A percentile compares a stretch with the other conserved stretches of the same genome.
Conservation (phyloP, 2,888 invertebrate species). For the Apodemia duryi region DNA sequence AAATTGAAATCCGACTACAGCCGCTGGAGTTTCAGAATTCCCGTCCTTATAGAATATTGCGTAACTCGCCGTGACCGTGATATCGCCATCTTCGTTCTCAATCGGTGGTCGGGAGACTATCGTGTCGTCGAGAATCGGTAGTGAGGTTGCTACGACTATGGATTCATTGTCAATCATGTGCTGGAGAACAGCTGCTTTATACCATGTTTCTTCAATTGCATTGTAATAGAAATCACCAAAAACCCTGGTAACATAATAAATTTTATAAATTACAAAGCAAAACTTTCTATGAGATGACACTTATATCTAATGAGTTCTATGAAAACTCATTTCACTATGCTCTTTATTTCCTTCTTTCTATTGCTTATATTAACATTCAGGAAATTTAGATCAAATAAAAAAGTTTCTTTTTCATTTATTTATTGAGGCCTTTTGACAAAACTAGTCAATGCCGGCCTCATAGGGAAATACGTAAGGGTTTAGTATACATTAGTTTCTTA, state of each 20-base stretch:
- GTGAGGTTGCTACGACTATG: constrained; percentile 88
- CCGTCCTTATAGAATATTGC: constrained; percentile 91
- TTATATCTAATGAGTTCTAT: too few relatives aligned
- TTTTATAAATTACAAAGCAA: constrained; percentile 22
- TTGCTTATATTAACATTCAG: too few relatives aligned
- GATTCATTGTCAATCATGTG: constrained; percentile 87
- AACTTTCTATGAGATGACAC: too few relatives aligned
- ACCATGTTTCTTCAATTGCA: constrained; percentile 94
- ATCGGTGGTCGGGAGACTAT: constrained; percentile 53
- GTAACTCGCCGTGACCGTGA: constrained; percentile 88
- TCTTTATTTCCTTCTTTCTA: too few relatives aligned
- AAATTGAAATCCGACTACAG: constrained; percentile 93
- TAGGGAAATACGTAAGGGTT: too few relatives aligned
- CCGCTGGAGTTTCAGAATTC: constrained; percentile 88
- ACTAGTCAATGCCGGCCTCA: too few relatives aligned
- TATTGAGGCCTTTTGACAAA: too few relatives aligned
- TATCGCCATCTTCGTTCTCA: constrained; percentile 65
- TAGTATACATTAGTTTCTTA: too few relatives aligned
- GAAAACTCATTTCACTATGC: too few relatives aligned
- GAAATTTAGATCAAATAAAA: too few relatives aligned
- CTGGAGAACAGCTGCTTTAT: constrained; percentile 92
- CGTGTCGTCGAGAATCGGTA: constrained; percentile 66
- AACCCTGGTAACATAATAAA: constrained; percentile 59
- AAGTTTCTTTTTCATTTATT: too few relatives aligned
- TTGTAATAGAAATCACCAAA: constrained; percentile 87